Base-by-base conservation (phyloP, 2,888 invertebrate species). In the Aphodius sticticus region DNA sequence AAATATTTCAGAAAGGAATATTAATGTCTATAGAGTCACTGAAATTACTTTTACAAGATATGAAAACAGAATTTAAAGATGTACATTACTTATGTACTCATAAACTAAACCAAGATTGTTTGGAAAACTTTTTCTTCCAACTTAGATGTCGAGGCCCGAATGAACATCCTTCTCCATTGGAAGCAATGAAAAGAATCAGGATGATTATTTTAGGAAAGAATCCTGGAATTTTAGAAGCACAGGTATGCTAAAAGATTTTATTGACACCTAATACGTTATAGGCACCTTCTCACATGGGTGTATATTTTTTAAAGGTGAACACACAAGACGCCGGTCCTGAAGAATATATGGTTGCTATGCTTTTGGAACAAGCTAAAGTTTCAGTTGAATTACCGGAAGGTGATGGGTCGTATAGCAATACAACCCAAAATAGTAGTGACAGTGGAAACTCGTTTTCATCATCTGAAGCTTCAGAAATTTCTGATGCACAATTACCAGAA, bases 101-200 rank as follows among this genome's bases (percentile, higher is more conserved):
- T 38, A 78, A 79, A 36, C 70, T 82, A 15, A 83, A 83, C 76
- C 81, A 83, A 79, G 80, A 83, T 71, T 79, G 78, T 15, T 77
- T 83, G 71, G 83, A 81, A 78, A 83, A 81, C 76, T 81, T 83
- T 38, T 79, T 80, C 72, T 77, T 70, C 0, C 79, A 79, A 74
- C 38, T 79, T 36, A 74, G 78, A 72, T 81, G 80, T 26, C 70
- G 81, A 74, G 82, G 84, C 35, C 81, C 81, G 14, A 72, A 84
- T 78, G 84, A 84, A 70, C 84, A 83, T 74, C 82, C 83, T 14
- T 76, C 82, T 16, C 79, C 83, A 70, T 69, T 84, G 75, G 81
- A 82, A 76, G 81, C 79, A n/a, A 35, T 83, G 2, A 81, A 81
- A 69, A 81, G 82, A 15, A 72, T 83, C 16, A 81, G 80, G 69